Evolutionary conservation across 1,140 invertebrate species (phyloP).

Genomic region (Pectinophora gossypiella): DNA sequence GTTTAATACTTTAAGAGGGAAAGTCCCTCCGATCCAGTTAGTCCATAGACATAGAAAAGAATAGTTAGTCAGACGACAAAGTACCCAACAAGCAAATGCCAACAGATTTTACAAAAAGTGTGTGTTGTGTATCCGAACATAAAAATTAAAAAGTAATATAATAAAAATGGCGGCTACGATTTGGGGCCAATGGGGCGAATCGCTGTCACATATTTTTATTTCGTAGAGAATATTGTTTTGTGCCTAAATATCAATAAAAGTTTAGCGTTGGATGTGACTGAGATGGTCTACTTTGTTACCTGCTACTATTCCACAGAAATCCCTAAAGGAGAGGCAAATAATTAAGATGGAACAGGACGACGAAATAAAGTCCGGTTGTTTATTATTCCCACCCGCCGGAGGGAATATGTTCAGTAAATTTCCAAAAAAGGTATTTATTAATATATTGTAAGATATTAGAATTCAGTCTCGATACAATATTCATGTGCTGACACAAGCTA

Average conservation of each 20-base stretch:
- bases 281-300: background rate
- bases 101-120: too few relatives aligned
- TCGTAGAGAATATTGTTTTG: background rate
- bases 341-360: slow-evolving; percentile 80
- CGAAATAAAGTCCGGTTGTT: slow-evolving; percentile 79
- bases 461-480: too few relatives aligned
- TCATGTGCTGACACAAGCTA: too few relatives aligned
- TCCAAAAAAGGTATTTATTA: slow-evolving; percentile 71
- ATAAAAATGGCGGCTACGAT: background rate
- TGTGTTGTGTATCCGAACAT: background rate
- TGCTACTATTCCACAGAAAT: background rate
- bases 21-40: too few relatives aligned
- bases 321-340: slow-evolving; percentile 4
- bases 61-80: too few relatives aligned
- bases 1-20: too few relatives aligned
- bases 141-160: background rate
- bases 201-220: background rate
- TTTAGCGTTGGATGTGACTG: background rate
- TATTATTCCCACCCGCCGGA: slow-evolving; percentile 82
- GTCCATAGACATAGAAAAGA: too few relatives aligned
- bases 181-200: background rate
- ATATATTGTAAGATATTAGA: too few relatives aligned
- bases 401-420: slow-evolving; percentile 77
- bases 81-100: too few relatives aligned
- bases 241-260: background rate